Evolutionary conservation across 2,797 vertebrate species (phyloP).

Genomic region (Cuniculus paca): DNA sequence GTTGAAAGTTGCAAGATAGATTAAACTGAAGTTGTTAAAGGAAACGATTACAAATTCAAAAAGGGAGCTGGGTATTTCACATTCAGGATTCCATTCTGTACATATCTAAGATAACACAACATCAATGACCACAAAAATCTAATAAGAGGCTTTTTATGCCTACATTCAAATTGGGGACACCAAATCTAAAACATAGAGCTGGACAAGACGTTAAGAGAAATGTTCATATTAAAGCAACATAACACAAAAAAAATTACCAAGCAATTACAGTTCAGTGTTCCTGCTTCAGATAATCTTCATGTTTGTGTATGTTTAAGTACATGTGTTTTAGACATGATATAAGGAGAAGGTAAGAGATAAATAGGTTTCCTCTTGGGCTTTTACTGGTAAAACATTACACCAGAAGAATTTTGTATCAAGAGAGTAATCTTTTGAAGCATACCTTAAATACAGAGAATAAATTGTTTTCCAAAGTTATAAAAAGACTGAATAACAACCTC

Average conservation of each 20-base stretch:
- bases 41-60: slow-evolving; percentile 67
- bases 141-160: slow-evolving; percentile 73
- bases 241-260: slow-evolving; percentile 87
- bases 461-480: background rate
- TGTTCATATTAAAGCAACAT: slow-evolving; percentile 86
- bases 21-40: slow-evolving; percentile 82
- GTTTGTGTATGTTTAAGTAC: slow-evolving; percentile 76
- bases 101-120: slow-evolving; percentile 82
- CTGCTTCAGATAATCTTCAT: slow-evolving; percentile 90
- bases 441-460: slow-evolving; percentile 25
- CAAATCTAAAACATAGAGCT: slow-evolving; percentile 82
- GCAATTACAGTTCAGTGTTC: slow-evolving; percentile 92
- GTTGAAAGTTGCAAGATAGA: slow-evolving; percentile 78
- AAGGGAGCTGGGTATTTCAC: slow-evolving; percentile 82
- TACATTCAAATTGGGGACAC: slow-evolving; percentile 72
- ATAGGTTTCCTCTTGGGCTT: slow-evolving; percentile 78
- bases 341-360: slow-evolving; percentile 75
- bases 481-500: background rate
- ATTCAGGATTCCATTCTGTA: slow-evolving; percentile 84
- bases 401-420: slow-evolving; percentile 69
- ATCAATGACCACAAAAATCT: slow-evolving; percentile 77
- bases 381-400: slow-evolving; percentile 68
- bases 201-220: slow-evolving; percentile 83
- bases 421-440: slow-evolving; percentile 65
- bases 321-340: slow-evolving; percentile 63